Evolutionary conservation across 2,888 invertebrate species (phyloP), one percentile per base, ranked within the genome.

Genomic region (Eupithecia abbreviata): DNA sequence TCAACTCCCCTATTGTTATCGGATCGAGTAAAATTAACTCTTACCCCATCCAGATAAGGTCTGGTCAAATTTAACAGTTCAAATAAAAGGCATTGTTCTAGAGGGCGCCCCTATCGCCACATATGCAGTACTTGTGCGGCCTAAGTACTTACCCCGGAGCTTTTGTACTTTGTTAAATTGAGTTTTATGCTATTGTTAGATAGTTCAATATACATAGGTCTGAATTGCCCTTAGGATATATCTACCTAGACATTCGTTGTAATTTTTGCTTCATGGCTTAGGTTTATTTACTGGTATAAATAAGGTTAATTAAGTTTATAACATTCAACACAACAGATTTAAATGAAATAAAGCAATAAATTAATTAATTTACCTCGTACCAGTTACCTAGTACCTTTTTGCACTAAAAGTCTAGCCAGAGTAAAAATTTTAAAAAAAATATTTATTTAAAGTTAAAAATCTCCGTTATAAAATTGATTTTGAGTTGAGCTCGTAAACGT

Each of bases 81-180:
- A 82, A 81, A 88, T 90, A 88, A 89, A 88, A 85, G 85, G 85
- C 85, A 90, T 91, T 90, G 90, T 90, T 86, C 84, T 77, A 77
- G 88, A 88, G 88, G 88, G 87, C 85, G 86, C 91, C 91, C 91
- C 87, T 91, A 91, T 91, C 86, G 84, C 82, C 83, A 85, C 87
- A 87, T 87, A 88, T 88, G 89, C 87, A 86, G 86, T 73, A 43
- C 58, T 58, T 58, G 58, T 58, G 18, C 18, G 18, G 58, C 10
- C 1, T 18, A 18, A 58, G 58, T 58, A 58, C 58, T 58, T 18
- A 58, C 10, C 73, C 65, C 47, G 49, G n/a, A 76, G 18, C n/a
- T 67, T 68, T 47, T 69, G 43, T 55, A n/a, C 45, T 42, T 51
- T 47, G 15, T 49, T 47, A 73, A 66, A 73, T 67, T 73, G 15